phyloP scores from a whole-genome alignment of 1,140 invertebrate genomes.

The Paraescarpia echinospica region DNA sequence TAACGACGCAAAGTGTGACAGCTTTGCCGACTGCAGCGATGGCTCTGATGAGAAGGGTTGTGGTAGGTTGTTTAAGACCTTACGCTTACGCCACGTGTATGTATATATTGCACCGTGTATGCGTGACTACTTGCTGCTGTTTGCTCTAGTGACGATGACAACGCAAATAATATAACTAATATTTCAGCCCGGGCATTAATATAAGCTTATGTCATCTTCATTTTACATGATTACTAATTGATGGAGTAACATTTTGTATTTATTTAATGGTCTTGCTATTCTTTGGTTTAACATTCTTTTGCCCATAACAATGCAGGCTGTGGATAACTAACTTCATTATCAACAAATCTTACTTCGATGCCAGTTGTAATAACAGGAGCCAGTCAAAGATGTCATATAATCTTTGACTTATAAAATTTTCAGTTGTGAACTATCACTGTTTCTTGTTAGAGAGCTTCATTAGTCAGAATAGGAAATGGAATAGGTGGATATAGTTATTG shows the following conservation, averaged over 20 bases:
- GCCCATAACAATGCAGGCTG: neutral
- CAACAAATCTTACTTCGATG: neutral
- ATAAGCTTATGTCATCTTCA: too few species aligned
- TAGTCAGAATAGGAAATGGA: neutral
- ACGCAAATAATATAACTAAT: too few species aligned
- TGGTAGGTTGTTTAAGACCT: conserved; percentile 12
- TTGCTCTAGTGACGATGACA: too few species aligned
- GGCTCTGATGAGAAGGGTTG: conserved; percentile 82
- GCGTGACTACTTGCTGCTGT: too few species aligned
- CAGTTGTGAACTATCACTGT: neutral
- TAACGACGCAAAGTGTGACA: conserved; percentile 67
- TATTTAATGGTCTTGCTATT: neutral
- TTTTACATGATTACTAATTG: neutral
- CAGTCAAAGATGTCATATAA: neutral
- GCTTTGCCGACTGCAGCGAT: conserved; percentile 79
- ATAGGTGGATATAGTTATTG: neutral
- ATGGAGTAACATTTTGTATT: neutral
- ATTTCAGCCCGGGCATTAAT: too few species aligned
- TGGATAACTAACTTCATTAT: neutral
- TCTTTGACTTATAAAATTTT: neutral
- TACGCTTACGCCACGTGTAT: neutral
- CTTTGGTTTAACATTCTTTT: neutral
- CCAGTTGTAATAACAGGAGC: neutral
- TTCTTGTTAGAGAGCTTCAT: too few species aligned
- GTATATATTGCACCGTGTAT: neutral